Evolutionary conservation across 2,888 invertebrate genomes (phyloP).

Genomic region (Eupeodes latifasciatus): DNA sequence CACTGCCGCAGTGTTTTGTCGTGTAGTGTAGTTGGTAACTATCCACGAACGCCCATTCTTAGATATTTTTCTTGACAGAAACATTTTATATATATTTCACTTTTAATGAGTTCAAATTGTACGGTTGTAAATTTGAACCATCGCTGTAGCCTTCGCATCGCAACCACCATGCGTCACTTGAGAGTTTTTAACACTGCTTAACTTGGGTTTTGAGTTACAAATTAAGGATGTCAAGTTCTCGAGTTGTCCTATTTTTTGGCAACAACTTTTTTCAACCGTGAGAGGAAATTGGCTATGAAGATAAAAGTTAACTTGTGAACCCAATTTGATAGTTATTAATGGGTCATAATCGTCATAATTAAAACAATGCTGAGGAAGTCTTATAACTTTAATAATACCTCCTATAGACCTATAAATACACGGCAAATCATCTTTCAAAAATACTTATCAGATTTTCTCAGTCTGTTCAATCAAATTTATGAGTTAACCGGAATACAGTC

Average conservation of each 20-base stretch:
- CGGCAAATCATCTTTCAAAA: too few species aligned
- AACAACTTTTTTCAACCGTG: not conserved
- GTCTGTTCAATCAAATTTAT: too few species aligned
- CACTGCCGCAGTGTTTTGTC: not conserved
- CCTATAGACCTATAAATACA: too few species aligned
- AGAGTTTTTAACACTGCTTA: slow-evolving; percentile 16
- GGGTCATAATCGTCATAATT: too few species aligned
- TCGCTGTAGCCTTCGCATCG: too few species aligned
- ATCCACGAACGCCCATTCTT: not conserved
- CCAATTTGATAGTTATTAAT: too few species aligned
- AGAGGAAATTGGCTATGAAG: not conserved
- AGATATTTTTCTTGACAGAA: not conserved
- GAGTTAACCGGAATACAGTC: too few species aligned
- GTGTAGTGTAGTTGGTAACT: not conserved
- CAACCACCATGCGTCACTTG: not conserved
- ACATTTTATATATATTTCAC: slow-evolving; percentile 16
- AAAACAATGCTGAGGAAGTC: too few species aligned
- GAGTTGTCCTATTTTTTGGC: not conserved
- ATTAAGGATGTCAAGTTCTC: slow-evolving; percentile 8
- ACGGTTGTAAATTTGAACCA: slow-evolving; percentile 1
- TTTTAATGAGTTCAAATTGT: slow-evolving; percentile 36
- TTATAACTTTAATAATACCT: too few species aligned
- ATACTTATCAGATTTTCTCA: too few species aligned
- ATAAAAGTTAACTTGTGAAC: too few species aligned
- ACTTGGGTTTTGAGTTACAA: slow-evolving; percentile 2